Conservation (phyloP, 2,888 invertebrate genomes). For the Rotaria socialis region DNA sequence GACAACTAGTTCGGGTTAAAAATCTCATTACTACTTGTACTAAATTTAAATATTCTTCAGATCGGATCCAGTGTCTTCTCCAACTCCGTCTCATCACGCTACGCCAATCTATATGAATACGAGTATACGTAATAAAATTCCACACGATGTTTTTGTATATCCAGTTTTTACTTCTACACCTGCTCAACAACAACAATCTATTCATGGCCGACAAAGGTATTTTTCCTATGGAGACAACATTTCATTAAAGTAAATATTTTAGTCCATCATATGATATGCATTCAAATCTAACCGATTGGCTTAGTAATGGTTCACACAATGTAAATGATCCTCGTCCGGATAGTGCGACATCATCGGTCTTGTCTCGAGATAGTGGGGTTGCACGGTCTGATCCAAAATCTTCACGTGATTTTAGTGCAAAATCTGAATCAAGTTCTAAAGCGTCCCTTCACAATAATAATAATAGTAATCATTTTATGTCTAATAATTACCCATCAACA, state of each 20-base stretch:
- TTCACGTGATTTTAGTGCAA: slow-evolving; percentile 29
- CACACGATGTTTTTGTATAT: slow-evolving; percentile 1
- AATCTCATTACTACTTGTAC: too few species aligned
- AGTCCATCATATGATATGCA: slow-evolving; percentile 9
- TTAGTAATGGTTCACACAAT: background rate
- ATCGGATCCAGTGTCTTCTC: background rate
- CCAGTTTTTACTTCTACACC: slow-evolving; percentile 3
- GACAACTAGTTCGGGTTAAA: too few species aligned
- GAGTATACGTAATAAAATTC: background rate
- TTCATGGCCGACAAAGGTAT: slow-evolving; percentile 20
- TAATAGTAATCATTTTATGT: background rate
- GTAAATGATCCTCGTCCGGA: slow-evolving; percentile 21
- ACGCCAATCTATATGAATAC: background rate
- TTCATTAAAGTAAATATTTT: too few species aligned
- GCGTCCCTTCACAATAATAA: background rate
- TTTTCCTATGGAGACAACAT: too few species aligned
- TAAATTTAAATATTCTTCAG: background rate
- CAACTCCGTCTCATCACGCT: slow-evolving; percentile 17
- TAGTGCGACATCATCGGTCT: slow-evolving; percentile 9
- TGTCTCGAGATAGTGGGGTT: slow-evolving; percentile 19
- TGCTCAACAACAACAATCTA: slow-evolving; percentile 5
- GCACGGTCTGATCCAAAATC: slow-evolving; percentile 23
- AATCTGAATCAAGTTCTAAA: slow-evolving; percentile 14
- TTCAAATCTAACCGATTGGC: slow-evolving; percentile 4
- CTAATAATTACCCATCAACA: background rate